Base-by-base conservation (phyloP, 2,113 vertebrate genomes). In the Typhlomys cinereus region DNA sequence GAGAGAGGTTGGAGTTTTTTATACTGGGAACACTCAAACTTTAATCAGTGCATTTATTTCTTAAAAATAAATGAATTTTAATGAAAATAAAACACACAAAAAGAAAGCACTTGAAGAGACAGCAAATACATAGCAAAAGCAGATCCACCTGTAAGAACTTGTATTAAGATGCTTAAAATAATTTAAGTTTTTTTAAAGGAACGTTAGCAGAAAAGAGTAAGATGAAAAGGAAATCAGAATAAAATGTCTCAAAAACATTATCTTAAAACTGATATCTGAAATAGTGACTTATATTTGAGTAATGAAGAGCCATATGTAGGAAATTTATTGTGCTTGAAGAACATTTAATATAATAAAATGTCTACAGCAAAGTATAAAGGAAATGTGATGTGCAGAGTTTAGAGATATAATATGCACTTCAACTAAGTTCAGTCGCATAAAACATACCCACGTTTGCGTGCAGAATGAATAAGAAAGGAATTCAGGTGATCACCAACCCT, bases 71-170 rank as follows among this genome's bases (percentile, higher is more conserved):
- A 48, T 70, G 17, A 36, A 8, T 74, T 87, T 61, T 23, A 23
- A 64, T 76, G n/a, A 88, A 91, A 88, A 82, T 62, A 44, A 62
- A 91, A 86, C 25, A 70, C 14, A 52, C 8, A 75, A 80, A 81
- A 75, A 29, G 27, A 13, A 61, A 15, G 61, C 17, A 7, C 64
- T n/a, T 41, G 7, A 36, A 90, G 9, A 64, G 29, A 67, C 66
- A 73, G 31, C 48, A 59, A 74, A 64, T 87, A 66, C 3, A 29
- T 73, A 29, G 15, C 14, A 66, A 74, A 73, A 79, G 46, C 25
- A 78, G 41, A 70, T 12, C 15, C 15, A 57, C 7, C 15, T 18
- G 21, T 57, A 57, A 57, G 15, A 57, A 17, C 54, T 18, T 57
- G 54, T 57, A 17, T 57, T 57, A 21, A 79, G 7, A 8, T 14